Evolutionary conservation across 2,113 vertebrate genomes (phyloP).

Genomic region (Poecilia latipinna): DNA sequence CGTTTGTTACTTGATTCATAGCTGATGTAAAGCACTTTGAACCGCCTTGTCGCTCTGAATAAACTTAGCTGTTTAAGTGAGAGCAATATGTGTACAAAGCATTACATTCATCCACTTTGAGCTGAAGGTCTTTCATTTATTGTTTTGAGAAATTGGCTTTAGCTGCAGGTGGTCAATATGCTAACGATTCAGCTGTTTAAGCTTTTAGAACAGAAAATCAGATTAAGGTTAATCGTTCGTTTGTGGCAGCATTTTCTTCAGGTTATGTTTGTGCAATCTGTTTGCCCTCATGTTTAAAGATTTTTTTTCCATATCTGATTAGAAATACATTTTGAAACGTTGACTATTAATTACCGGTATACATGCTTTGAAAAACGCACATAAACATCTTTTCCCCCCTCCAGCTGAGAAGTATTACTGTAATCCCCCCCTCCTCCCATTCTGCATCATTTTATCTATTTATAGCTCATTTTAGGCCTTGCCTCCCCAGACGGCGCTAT

Average conservation of each 20-base stretch:
- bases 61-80: no score
- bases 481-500: constrained; percentile 42
- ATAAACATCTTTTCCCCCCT: constrained; percentile 16
- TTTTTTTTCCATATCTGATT: constrained; percentile 44
- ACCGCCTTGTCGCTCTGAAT: no score
- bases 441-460: constrained; percentile 66
- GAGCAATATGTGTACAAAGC: no score
- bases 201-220: background rate
- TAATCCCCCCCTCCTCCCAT: constrained; percentile 62
- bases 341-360: constrained; percentile 42
- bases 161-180: background rate
- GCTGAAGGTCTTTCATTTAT: background rate
- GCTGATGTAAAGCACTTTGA: no score
- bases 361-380: constrained; percentile 11
- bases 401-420: constrained; percentile 33
- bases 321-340: constrained; percentile 56
- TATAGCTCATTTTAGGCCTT: constrained; percentile 60
- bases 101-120: background rate
- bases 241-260: background rate
- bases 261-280: constrained; percentile 3
- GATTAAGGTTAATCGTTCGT: background rate
- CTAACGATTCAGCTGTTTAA: background rate
- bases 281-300: constrained; percentile 28
- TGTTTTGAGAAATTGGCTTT: background rate
- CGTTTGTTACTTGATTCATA: no score